Evolutionary conservation across 2,888 invertebrate species (phyloP).

Genomic region (Camptogramma bilineatum): DNA sequence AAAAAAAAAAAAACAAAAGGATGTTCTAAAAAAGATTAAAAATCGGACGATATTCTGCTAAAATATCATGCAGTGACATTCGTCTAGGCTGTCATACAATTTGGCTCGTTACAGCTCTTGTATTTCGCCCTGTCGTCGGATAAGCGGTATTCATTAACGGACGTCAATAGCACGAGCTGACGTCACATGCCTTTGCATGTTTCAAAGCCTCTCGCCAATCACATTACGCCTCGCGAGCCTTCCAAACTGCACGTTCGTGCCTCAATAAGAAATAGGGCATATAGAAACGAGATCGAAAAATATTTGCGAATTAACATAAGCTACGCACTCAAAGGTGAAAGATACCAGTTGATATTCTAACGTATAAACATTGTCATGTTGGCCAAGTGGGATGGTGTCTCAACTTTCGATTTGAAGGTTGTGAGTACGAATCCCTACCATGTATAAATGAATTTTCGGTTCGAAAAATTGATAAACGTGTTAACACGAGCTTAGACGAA

Average conservation of each 20-base stretch:
- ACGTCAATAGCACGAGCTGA: slow-evolving; percentile 29
- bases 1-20: no score
- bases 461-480: no score
- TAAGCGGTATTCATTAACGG: slow-evolving; percentile 30
- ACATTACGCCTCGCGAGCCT: slow-evolving; percentile 38
- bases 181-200: slow-evolving; percentile 34
- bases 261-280: not conserved
- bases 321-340: no score
- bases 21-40: not conserved
- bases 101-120: slow-evolving; percentile 6
- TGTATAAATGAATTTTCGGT: no score
- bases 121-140: not conserved
- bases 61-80: not conserved
- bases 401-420: no score
- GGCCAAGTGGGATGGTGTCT: no score
- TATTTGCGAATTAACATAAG: not conserved
- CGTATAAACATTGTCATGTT: no score
- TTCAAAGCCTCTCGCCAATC: slow-evolving; percentile 39
- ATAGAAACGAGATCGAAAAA: slow-evolving; percentile 1
- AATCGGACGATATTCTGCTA: not conserved
- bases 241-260: slow-evolving; percentile 17
- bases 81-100: slow-evolving; percentile 1
- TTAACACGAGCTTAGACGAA: no score
- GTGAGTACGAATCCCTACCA: no score
- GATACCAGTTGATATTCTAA: no score